These are phyloP conservation scores for Takifugu ocellatus DNA, from an alignment of 2,797 vertebrate species.

Conservation along the genomic window DNA sequence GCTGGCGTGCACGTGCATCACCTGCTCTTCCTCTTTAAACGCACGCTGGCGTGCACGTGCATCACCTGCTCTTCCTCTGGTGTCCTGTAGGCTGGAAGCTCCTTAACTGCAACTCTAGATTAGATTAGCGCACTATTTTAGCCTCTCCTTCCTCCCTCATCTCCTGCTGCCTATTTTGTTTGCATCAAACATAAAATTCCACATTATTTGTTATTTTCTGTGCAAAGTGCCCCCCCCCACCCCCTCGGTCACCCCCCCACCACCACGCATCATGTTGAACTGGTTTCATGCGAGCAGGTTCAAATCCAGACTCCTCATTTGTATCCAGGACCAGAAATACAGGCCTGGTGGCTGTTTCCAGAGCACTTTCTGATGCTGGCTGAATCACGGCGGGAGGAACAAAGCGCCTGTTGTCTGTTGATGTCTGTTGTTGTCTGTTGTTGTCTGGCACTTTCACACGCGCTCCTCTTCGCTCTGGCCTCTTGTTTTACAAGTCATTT, in stretches of 20 bases:
- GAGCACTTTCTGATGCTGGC: conserved; percentile 3
- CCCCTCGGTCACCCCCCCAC: not conserved
- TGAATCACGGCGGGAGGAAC: conserved; percentile 7
- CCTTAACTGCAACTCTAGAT: conserved; percentile 49
- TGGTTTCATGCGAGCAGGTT: conserved; percentile 20
- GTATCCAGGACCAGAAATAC: conserved; percentile 49
- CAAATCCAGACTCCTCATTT: conserved; percentile 26
- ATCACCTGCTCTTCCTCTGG: not conserved
- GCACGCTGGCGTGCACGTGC: too few species aligned
- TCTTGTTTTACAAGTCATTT: conserved; percentile 5
- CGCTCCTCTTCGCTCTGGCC: not conserved
- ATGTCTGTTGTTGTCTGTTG: not conserved
- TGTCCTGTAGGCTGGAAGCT: conserved; percentile 39
- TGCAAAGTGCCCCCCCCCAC: not conserved
- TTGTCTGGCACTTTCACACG: conserved; percentile 9
- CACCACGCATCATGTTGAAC: conserved; percentile 23
- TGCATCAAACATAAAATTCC: not conserved
- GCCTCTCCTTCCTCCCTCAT: conserved; percentile 5
- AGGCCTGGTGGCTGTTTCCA: conserved; percentile 28
- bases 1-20: too few species aligned
- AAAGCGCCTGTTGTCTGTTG: not conserved
- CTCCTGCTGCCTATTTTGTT: not conserved
- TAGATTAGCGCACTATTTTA: conserved; percentile 50
- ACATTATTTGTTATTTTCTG: not conserved
- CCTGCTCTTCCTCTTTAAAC: not conserved